Base-by-base conservation (phyloP, 2,113 vertebrate genomes). In the Zootoca vivipara region DNA sequence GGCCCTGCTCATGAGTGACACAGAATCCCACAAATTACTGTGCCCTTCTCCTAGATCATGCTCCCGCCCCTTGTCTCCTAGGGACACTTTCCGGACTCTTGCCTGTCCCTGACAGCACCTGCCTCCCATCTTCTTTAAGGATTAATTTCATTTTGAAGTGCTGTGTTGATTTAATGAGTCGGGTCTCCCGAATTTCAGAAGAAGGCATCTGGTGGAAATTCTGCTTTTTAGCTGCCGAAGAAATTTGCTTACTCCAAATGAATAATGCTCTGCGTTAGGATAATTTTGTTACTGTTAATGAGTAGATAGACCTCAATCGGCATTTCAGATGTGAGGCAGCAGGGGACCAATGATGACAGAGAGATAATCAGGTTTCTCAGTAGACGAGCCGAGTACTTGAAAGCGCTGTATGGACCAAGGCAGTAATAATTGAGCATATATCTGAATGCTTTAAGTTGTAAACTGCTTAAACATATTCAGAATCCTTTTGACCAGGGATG, bases 231-330 rank as follows among this genome's bases (percentile, higher is more conserved):
- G 83, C 77, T 69, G 72, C 22, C 22, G 28, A 78, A 77, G 56
- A 87, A 52, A 64, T 52, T 52, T 77, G 58, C 72, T 88, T 83
- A 52, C 69, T 83, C n/a, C 38, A 77, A 18, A 87, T 87, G 56
- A 75, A 87, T 24, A 65, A 83, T 77, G 40, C 10, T 82, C 52
- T 33, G 28, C 30, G 56, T 77, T 67, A 83, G 30, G 40, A 64
- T 88, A 67, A 83, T 72, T 74, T 82, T 77, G 62, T 83, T 83
- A 77, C 58, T 67, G 72, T 35, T 88, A 77, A 83, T 88, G 80
- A 88, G 22, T 56, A 28, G 33, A 65, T 77, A 77, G 58, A 56
- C 72, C 15, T 88, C 58, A 83, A 22, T 75, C 16, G 46, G 72
- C 58, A 77, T 83, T 77, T 78, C 72, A 77, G 33, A 75, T 88